Evolutionary conservation across 1,140 invertebrate species (phyloP), one percentile per base, ranked within the genome.

Genomic region (Dendrolimus kikuchii): DNA sequence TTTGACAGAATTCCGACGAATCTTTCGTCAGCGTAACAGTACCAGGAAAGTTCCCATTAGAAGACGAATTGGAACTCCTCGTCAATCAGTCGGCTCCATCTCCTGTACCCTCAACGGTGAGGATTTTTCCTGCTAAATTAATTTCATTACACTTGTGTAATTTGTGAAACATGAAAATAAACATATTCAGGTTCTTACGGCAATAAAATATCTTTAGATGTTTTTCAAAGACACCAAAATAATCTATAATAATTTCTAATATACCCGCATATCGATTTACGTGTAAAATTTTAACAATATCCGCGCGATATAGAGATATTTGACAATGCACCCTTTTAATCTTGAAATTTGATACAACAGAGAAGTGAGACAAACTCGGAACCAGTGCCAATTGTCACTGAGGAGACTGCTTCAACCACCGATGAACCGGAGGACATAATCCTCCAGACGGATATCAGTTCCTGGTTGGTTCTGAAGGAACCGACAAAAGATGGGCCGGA

Each of bases 401-500:
- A 69, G 43, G 9, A 46, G 59, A 4, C 46, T 62, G 52, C 36
- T 39, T 55, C n/a, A 48, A 51, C 7, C 55, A 5, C 50, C 51
- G 2, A 46, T 66, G 77, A 70, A 43, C 38, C 68, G 0, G 81
- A 85, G 39, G 82, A 88, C 53, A 77, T 88, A 46, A 74, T 88
- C 38, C 71, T 88, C 10, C 92, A 96, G 75, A 85, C 96, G 9
- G 95, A 97, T 66, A 94, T 97, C 8, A 91, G 88, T 53, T 89
- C 92, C 62, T 93, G 93, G 84, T 88, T 98, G 58, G 90, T 96
- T 38, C 87, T 93, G 45, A 94, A 94, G 67, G 79, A 89, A 1
- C 91, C 92, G 10, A 92, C 92, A 10, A 95, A 96, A 74, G 95
- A 96, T 57, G 94, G 94, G 5, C 94, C 95, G 0, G 95, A 97